Evolutionary conservation across 2,888 invertebrate species (phyloP).

Genomic region (Matsumyia berberina): DNA sequence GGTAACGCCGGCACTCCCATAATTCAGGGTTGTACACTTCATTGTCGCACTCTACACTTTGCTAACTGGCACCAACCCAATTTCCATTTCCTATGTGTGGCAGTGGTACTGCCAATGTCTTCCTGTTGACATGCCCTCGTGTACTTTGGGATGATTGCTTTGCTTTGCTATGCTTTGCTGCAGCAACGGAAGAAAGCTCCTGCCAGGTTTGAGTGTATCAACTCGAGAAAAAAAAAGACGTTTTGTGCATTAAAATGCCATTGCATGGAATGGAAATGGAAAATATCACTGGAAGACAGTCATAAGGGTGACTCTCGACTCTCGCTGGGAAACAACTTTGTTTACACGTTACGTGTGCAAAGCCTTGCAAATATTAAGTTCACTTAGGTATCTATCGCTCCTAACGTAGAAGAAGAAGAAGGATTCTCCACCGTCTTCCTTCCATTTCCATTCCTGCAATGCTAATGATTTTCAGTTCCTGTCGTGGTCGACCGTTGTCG

Average conservation of each 20-base stretch:
- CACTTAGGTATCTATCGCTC: slow-evolving; percentile 62
- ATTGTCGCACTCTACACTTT: slow-evolving; percentile 39
- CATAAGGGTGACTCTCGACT: slow-evolving; percentile 40
- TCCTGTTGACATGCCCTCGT: slow-evolving; percentile 60
- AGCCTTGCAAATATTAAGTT: slow-evolving; percentile 72
- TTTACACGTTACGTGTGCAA: slow-evolving; percentile 68
- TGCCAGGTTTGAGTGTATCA: slow-evolving; percentile 39
- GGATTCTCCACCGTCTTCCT: slow-evolving; percentile 31
- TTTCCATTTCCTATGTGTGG: slow-evolving; percentile 62
- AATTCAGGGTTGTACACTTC: slow-evolving; percentile 53
- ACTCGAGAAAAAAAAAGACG: slow-evolving; percentile 50
- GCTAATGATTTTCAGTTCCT: slow-evolving; percentile 40
- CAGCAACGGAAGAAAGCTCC: slow-evolving; percentile 27
- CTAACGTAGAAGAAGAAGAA: slow-evolving; percentile 21
- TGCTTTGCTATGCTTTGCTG: slow-evolving; percentile 45
- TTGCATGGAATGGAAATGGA: slow-evolving; percentile 69
- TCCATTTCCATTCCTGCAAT: slow-evolving; percentile 55
- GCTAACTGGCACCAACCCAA: slow-evolving; percentile 54
- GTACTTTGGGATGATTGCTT: slow-evolving; percentile 35
- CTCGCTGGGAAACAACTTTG: slow-evolving; percentile 57
- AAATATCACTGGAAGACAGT: slow-evolving; percentile 67
- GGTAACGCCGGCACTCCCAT: slow-evolving; percentile 15
- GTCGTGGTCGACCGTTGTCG: slow-evolving; percentile 17
- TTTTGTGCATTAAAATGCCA: slow-evolving; percentile 69
- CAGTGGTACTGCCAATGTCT: slow-evolving; percentile 62